Evolutionary conservation across 2,113 vertebrate species (phyloP).

Genomic region (Vombatus ursinus): DNA sequence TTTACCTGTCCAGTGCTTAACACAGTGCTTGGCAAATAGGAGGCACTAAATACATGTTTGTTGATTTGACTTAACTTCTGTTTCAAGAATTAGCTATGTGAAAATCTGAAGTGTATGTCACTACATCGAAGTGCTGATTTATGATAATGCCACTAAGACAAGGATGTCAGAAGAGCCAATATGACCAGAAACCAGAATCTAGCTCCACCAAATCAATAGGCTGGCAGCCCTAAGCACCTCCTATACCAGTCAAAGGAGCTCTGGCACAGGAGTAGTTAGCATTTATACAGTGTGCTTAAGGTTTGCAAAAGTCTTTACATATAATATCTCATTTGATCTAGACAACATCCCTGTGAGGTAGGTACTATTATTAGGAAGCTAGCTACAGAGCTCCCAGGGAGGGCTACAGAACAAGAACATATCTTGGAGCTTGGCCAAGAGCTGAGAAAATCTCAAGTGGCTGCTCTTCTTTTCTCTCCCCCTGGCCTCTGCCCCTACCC

Average conservation of each 20-base stretch:
- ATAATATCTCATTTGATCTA: not conserved
- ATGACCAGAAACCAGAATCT: not conserved
- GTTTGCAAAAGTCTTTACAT: not conserved
- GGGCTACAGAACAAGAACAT: not conserved
- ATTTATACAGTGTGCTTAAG: not conserved
- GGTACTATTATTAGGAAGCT: not conserved
- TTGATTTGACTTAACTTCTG: not conserved
- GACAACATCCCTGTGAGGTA: not conserved
- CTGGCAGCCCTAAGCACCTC: not conserved
- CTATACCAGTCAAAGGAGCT: not conserved
- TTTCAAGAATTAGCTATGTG: not conserved
- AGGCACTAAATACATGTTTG: not conserved
- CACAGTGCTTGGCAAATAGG: not conserved
- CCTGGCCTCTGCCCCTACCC: not conserved
- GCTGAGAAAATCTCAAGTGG: not conserved
- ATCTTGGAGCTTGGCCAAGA: not conserved
- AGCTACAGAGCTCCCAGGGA: not conserved
- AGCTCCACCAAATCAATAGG: not conserved
- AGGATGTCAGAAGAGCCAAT: not conserved
- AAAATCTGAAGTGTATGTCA: not conserved
- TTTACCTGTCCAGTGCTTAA: not conserved
- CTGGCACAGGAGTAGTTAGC: not conserved
- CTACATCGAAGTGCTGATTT: not conserved
- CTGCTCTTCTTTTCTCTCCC: not conserved
- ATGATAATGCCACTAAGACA: not conserved